Percentiles rank a stretch among this genome's conserved stretches.
Evolutionary conservation across 2,113 vertebrate species (phyloP).

Genomic region (Chaetodon trifascialis): DNA sequence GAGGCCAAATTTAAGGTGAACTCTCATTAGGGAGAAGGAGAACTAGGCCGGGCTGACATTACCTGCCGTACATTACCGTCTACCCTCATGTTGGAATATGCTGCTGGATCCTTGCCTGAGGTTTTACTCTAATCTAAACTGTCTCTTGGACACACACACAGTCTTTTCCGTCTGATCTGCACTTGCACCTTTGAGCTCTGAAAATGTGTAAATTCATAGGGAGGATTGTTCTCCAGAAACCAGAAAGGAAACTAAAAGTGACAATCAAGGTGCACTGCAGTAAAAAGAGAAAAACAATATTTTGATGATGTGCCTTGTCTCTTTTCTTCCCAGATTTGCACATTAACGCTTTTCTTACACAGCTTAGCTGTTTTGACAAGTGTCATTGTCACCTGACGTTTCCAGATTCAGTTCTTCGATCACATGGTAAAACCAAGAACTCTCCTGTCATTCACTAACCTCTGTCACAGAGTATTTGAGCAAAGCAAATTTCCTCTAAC

Average conservation of each 20-base stretch:
- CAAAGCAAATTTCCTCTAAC: not conserved
- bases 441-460: not conserved
- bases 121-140: constrained; percentile 65
- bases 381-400: not conserved
- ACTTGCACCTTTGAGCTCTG: constrained; percentile 9
- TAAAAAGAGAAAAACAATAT: not conserved
- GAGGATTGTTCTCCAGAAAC: not conserved
- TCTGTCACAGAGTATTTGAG: not conserved
- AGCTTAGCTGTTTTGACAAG: no score
- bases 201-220: not conserved
- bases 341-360: no score
- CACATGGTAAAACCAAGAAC: not conserved
- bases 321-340: not conserved
- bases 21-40: constrained; percentile 54
- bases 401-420: not conserved
- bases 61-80: constrained; percentile 20
- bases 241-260: constrained; percentile 1
- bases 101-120: constrained; percentile 37
- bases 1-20: constrained; percentile 61
- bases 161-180: constrained; percentile 1
- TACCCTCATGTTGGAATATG: constrained; percentile 15
- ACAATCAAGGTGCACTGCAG: not conserved
- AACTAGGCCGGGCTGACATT: constrained; percentile 23
- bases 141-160: constrained; percentile 15
- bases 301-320: not conserved